phyloP scores from a whole-genome alignment of 2,797 vertebrate genomes.

The Hoplostethus atlanticus region DNA sequence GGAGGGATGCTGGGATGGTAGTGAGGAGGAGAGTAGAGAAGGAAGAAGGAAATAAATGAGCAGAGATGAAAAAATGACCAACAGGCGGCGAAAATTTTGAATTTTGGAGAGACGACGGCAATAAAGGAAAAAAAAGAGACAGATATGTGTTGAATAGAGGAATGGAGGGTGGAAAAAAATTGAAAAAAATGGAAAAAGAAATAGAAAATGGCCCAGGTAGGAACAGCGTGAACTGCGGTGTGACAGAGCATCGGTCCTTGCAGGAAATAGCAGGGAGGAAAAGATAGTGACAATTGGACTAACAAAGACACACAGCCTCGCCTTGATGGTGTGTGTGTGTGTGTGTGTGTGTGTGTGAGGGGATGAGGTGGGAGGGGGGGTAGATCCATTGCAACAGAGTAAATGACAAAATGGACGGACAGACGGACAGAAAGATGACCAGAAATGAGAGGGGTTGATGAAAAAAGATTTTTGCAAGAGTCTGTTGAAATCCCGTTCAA shows the following conservation, averaged over 20 bases:
- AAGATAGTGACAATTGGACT: slow-evolving; percentile 73
- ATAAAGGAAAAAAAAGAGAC: background rate
- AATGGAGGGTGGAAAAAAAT: background rate
- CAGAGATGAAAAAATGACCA: slow-evolving; percentile 22
- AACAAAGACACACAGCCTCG: slow-evolving; percentile 78
- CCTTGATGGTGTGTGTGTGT: slow-evolving; percentile 56
- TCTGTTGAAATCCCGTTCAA: slow-evolving; percentile 6
- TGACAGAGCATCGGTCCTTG: slow-evolving; percentile 58
- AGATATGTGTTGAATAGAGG: background rate
- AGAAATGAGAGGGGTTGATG: slow-evolving; percentile 25
- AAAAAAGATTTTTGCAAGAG: slow-evolving; percentile 2
- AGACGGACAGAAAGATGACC: slow-evolving; percentile 54
- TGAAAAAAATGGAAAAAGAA: background rate
- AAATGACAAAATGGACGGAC: slow-evolving; percentile 62
- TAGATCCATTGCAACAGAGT: slow-evolving; percentile 62
- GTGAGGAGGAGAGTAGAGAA: slow-evolving; percentile 21
- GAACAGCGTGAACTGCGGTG: slow-evolving; percentile 36
- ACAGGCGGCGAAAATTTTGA: background rate
- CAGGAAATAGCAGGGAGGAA: slow-evolving; percentile 65
- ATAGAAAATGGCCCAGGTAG: slow-evolving; percentile 21
- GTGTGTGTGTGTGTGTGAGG: slow-evolving; percentile 26
- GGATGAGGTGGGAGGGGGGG: slow-evolving; percentile 52
- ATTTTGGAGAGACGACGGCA: slow-evolving; percentile 6
- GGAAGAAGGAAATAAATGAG: slow-evolving; percentile 44
- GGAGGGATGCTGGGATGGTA: slow-evolving; percentile 38